Conservation (phyloP, 2,888 invertebrate genomes). For the Merodon equestris region DNA sequence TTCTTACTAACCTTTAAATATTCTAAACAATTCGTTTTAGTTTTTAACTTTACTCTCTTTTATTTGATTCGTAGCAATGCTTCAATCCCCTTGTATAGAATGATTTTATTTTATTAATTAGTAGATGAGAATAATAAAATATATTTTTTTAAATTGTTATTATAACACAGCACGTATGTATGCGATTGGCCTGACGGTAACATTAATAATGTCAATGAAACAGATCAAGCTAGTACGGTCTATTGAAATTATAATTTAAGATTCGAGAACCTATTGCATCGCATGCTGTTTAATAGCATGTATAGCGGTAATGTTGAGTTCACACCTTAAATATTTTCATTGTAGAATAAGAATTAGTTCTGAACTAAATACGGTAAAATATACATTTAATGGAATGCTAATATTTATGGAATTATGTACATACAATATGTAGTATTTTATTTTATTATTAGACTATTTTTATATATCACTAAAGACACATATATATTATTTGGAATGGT, state of each 20-base stretch:
- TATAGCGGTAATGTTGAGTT: constrained; percentile 54
- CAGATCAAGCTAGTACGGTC: constrained; percentile 48
- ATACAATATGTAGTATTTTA: constrained; percentile 54
- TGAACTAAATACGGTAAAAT: constrained; percentile 20
- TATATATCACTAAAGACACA: constrained; percentile 52
- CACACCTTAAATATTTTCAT: constrained; percentile 42
- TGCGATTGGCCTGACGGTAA: constrained; percentile 24
- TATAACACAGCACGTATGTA: constrained; percentile 17
- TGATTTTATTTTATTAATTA: constrained; percentile 20
- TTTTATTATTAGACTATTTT: constrained; percentile 62
- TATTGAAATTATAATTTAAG: constrained; percentile 45
- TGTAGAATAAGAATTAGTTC: constrained; percentile 32
- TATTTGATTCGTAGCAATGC: constrained; percentile 45
- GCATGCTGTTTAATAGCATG: constrained; percentile 70
- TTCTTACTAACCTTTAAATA: constrained; percentile 17
- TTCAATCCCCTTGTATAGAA: constrained; percentile 23
- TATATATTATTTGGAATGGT: constrained; percentile 31
- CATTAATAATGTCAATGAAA: constrained; percentile 18
- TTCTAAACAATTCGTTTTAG: too few relatives aligned
- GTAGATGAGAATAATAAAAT: constrained; percentile 41
- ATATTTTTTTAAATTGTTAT: background rate
- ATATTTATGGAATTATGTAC: constrained; percentile 48
- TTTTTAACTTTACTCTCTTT: constrained; percentile 12
- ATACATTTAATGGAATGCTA: constrained; percentile 38
- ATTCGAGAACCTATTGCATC: constrained; percentile 39